phyloP scores from a whole-genome alignment of 1,140 invertebrate species.

The Penaeus vannamei region DNA sequence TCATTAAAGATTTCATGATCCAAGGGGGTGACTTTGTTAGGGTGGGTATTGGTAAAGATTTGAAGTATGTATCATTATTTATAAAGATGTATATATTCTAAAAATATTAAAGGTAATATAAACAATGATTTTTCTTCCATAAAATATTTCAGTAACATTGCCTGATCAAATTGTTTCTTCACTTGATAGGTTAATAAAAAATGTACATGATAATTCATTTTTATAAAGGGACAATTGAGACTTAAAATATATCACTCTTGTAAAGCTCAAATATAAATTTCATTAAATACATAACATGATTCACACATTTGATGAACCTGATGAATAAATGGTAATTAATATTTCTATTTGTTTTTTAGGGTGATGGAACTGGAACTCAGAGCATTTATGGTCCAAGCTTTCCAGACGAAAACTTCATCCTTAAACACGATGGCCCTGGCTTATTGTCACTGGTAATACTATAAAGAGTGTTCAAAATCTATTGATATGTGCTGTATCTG shows the following conservation, averaged over 20 bases:
- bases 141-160: too few relatives aligned
- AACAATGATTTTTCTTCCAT: too few relatives aligned
- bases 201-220: too few relatives aligned
- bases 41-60: conserved; percentile 71
- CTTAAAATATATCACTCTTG: neutral
- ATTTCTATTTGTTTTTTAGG: conserved; percentile 76
- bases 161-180: too few relatives aligned
- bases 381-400: conserved; percentile 97
- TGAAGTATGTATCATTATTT: neutral
- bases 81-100: neutral
- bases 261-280: neutral
- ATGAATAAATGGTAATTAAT: neutral
- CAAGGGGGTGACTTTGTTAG: conserved; percentile 98
- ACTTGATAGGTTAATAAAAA: too few relatives aligned
- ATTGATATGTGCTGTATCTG: too few relatives aligned
- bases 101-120: neutral
- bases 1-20: conserved; percentile 93
- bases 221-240: too few relatives aligned
- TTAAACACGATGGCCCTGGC: conserved; percentile 95
- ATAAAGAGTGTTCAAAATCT: conserved; percentile 27
- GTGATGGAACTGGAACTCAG: conserved; percentile 98
- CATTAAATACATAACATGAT: too few relatives aligned
- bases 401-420: conserved; percentile 96
- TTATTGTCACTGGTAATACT: conserved; percentile 92
- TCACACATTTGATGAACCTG: too few relatives aligned